Evolutionary conservation across 37 sponge, comb jelly and placozoan genomes (phyloP).

Genomic region (Eunapius fragilis): DNA sequence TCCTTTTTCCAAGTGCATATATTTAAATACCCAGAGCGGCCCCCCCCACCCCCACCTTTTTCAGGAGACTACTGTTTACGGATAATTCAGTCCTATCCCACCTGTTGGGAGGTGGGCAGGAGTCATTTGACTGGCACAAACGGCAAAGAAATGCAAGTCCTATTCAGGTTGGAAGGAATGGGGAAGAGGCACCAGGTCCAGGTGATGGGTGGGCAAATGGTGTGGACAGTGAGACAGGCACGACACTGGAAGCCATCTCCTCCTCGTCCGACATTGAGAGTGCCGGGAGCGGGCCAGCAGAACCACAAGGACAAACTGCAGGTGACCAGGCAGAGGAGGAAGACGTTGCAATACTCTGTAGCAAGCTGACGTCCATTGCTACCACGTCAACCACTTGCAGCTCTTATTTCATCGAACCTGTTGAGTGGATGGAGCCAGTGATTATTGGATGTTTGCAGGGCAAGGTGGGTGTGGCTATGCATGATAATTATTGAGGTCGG

Average conservation of each 20-base stretch:
- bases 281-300: not conserved
- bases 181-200: conserved; percentile 5
- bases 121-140: conserved; percentile 75
- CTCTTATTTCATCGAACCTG: conserved; percentile 75
- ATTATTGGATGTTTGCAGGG: conserved; percentile 57
- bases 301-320: not conserved
- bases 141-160: conserved; percentile 4
- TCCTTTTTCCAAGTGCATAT: no score
- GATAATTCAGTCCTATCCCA: conserved; percentile 69
- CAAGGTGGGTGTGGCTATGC: conserved; percentile 32
- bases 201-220: not conserved
- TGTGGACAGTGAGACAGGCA: not conserved
- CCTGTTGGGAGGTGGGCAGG: conserved; percentile 64
- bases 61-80: conserved; percentile 64
- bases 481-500: not conserved
- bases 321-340: not conserved
- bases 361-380: not conserved
- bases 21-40: no score
- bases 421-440: conserved; percentile 63
- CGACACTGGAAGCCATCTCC: not conserved
- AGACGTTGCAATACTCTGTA: not conserved
- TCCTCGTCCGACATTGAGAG: not conserved
- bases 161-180: not conserved
- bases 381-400: conserved; percentile 21
- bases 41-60: not conserved